These are phyloP conservation scores for Butastur rufipennis DNA, from an alignment of 2,113 vertebrate species.

Conservation along the genomic window DNA sequence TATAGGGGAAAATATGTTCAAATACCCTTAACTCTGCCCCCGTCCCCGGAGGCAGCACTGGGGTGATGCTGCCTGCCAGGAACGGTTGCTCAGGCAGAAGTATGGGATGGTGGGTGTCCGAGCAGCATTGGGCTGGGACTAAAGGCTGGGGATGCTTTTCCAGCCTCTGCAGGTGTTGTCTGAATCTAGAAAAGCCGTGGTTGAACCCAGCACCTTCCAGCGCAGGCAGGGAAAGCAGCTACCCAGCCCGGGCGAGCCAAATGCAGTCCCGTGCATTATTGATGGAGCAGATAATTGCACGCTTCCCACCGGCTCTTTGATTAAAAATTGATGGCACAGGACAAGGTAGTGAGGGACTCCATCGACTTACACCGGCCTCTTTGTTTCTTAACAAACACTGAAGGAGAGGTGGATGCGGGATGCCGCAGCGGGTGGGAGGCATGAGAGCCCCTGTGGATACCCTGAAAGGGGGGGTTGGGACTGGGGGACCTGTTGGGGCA, in stretches of 20 bases:
- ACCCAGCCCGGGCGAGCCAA: neutral
- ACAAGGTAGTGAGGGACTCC: neutral
- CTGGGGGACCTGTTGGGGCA: rapidly evolving
- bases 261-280: neutral
- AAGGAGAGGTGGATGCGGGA: neutral
- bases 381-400: neutral
- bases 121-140: neutral
- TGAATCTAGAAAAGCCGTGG: neutral
- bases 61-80: neutral
- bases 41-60: rapidly evolving
- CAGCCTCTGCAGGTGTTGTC: neutral
- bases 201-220: neutral
- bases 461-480: neutral
- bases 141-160: neutral
- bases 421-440: rapidly evolving
- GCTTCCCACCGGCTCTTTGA: neutral
- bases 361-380: neutral
- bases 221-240: neutral
- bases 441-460: neutral
- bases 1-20: neutral
- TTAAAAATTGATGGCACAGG: constrained; percentile 68
- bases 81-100: neutral
- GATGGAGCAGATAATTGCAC: neutral
- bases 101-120: neutral
- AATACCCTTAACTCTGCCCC: neutral